Percentiles rank a stretch among this genome's conserved stretches.
Conservation (phyloP, 2,888 invertebrate species). For the Diploptera punctata region DNA sequence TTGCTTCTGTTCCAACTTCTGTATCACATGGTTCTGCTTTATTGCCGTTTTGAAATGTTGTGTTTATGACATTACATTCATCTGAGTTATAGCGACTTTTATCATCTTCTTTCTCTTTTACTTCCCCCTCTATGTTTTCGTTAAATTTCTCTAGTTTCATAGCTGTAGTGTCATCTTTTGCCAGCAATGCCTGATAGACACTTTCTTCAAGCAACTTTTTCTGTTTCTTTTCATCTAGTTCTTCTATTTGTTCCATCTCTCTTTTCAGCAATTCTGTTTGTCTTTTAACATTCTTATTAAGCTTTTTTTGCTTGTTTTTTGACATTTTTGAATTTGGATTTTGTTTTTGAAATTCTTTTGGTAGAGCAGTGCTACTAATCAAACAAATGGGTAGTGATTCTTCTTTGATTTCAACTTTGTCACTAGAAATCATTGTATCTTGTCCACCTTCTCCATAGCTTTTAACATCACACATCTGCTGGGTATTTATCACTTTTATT, state of each 20-base stretch:
- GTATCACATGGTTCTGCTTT: conserved; percentile 24
- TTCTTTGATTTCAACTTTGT: conserved; percentile 36
- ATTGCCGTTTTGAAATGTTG: conserved; percentile 32
- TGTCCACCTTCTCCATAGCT: conserved; percentile 47
- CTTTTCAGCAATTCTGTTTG: conserved; percentile 91
- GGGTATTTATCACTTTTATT: conserved; percentile 50
- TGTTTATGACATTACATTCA: conserved; percentile 21
- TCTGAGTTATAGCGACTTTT: not conserved
- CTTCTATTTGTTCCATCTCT: conserved; percentile 94
- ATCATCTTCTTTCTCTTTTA: conserved; percentile 52
- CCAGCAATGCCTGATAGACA: conserved; percentile 57
- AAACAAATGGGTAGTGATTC: conserved; percentile 74
- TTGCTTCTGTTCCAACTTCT: conserved; percentile 50
- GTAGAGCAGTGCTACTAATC: conserved; percentile 88
- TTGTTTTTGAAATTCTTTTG: conserved; percentile 82
- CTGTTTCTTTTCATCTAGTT: conserved; percentile 73
- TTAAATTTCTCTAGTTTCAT: not conserved
- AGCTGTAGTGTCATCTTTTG: not conserved
- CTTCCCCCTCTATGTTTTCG: conserved; percentile 58
- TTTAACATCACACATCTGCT: conserved; percentile 48
- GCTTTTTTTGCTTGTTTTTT: conserved; percentile 96
- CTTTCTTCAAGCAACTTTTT: conserved; percentile 47
- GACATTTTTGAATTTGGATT: conserved; percentile 84
- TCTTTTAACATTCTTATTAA: conserved; percentile 93
- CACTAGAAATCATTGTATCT: conserved; percentile 35